Conservation (phyloP, 1,140 invertebrate species). For the Bombus confusus region DNA sequence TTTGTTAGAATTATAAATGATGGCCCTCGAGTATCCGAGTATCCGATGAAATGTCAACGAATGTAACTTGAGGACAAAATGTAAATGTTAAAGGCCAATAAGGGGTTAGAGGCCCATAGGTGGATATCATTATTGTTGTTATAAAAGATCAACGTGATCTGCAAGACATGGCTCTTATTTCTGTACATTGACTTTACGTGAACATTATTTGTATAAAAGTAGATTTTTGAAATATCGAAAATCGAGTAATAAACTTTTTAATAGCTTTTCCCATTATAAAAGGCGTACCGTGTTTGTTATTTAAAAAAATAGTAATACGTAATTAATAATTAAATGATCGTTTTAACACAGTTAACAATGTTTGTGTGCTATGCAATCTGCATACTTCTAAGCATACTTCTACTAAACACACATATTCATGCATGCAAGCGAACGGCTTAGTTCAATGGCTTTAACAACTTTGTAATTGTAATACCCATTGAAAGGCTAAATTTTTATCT, state of each 20-base stretch:
- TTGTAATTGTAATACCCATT: conserved; percentile 27
- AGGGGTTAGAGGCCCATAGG: neutral
- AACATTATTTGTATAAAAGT: neutral
- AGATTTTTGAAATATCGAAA: neutral
- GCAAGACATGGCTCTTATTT: neutral
- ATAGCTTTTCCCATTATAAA: neutral
- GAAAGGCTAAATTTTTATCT: conserved; percentile 3
- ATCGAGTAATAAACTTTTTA: neutral
- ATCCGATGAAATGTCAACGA: conserved; percentile 22
- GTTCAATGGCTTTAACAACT: conserved; percentile 44
- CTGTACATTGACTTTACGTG: neutral
- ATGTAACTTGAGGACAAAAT: conserved; percentile 15
- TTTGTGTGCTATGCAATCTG: neutral
- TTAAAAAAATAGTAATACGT: neutral
- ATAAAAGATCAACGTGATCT: neutral
- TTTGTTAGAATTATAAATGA: neutral
- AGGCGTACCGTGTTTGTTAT: neutral
- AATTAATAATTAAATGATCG: neutral
- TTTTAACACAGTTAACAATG: neutral
- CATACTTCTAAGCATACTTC: neutral
- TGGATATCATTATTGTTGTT: neutral
- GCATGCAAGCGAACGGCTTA: conserved; percentile 35
- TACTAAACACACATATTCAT: conserved; percentile 39
- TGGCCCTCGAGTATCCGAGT: conserved; percentile 33
- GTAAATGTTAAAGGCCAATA: conserved; percentile 42